Base-by-base conservation (phyloP, 2,113 vertebrate genomes). In the Syrrhaptes paradoxus region DNA sequence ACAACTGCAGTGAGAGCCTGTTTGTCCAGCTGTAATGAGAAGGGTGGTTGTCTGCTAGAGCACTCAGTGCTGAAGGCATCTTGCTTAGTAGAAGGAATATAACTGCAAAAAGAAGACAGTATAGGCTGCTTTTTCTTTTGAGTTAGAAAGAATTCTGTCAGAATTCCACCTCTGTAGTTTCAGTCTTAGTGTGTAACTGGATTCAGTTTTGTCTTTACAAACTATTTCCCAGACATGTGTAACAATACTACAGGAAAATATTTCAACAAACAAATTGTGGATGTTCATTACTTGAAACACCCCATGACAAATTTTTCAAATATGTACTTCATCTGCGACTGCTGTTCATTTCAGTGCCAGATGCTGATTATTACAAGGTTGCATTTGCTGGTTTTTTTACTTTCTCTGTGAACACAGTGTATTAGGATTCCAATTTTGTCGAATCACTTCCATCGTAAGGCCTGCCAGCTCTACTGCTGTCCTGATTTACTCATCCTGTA, bases 231-330 rank as follows among this genome's bases (percentile, higher is more conserved):
- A 72, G 76, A 88, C 49, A 71, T 75, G 65, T 36, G 13, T 80
- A 92, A 81, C 58, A 90, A 34, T 81, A 32, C 57, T 77, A 52
- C 41, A 72, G 61, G 83, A 91, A 92, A 94, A 71, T 86, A 75
- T 78, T 94, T 92, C 70, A 80, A 28, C 36, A 82, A 77, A 88
- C 72, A 95, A 82, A 65, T 84, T 65, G 58, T 87, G 72, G 65
- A 81, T 93, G 46, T 58, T 94, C 49, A n/a, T 87, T 86, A 77
- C 70, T 88, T 90, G 70, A 94, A 95, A 93, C 77, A 94, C 70
- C 36, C 90, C 57, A 36, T 90, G 93, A 96, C 79, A 92, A 89
- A 72, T 81, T 89, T 92, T 92, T 90, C 54, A 89, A 84, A 54
- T 84, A 80, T 49, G 68, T 77, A 36, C 61, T 91, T 95, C 38